Percentiles rank a stretch among this genome's conserved stretches.
phyloP scores from a whole-genome alignment of 2,113 vertebrate genomes.

The Urocolius indicus region DNA sequence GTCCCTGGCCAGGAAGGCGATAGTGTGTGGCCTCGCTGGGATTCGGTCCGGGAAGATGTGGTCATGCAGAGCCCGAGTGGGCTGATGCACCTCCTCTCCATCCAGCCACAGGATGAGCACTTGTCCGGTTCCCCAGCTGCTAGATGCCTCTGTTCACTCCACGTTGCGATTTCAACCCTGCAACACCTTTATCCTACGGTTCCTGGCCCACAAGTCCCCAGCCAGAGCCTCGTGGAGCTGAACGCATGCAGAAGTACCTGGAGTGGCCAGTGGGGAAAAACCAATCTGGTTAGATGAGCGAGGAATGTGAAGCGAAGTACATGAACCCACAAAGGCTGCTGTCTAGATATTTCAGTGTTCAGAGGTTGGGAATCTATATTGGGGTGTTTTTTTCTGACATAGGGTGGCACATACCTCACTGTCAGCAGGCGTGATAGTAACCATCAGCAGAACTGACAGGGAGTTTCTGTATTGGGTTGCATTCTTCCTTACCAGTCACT shows the following conservation, averaged over 20 bases:
- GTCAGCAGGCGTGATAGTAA: background rate
- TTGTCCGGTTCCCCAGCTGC: background rate
- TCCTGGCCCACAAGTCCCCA: accelerated
- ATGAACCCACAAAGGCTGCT: accelerated
- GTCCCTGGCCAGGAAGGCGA: accelerated
- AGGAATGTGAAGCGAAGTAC: background rate
- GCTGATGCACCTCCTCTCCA: accelerated
- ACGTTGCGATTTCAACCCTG: background rate
- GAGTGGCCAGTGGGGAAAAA: background rate
- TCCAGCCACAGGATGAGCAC: accelerated
- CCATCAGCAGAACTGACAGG: background rate
- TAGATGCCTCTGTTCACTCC: background rate
- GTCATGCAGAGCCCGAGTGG: background rate
- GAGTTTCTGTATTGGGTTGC: background rate
- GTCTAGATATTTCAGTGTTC: background rate
- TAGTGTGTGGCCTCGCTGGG: accelerated
- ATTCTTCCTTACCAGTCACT: background rate
- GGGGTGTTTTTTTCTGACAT: background rate
- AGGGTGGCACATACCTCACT: accelerated
- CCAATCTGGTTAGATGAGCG: background rate
- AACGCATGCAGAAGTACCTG: background rate
- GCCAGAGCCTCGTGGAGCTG: background rate
- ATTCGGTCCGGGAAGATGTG: background rate
- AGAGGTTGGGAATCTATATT: background rate
- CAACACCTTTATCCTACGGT: accelerated